These are phyloP conservation scores for Sula dactylatra DNA, from an alignment of 2,113 vertebrate species.

Conservation along the genomic window DNA sequence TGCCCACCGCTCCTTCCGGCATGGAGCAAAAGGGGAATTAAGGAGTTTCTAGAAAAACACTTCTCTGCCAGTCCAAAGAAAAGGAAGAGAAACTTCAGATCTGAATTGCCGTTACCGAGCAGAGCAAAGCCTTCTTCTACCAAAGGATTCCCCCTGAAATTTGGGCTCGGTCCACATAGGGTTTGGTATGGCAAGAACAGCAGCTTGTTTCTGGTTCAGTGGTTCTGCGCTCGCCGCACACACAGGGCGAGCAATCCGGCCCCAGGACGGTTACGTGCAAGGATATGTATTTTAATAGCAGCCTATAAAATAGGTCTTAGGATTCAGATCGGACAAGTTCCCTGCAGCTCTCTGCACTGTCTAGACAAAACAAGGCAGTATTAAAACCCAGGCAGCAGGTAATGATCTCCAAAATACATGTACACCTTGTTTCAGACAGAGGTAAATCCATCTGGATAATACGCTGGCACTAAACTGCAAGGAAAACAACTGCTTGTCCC, in stretches of 20 bases:
- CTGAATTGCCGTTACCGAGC: not conserved
- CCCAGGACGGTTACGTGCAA: not conserved
- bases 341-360: conserved; percentile 64
- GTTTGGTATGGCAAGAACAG: not conserved
- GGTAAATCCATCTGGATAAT: conserved; percentile 73
- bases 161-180: fast-evolving
- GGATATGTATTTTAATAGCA: conserved; percentile 56
- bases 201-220: not conserved
- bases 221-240: not conserved
- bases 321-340: conserved; percentile 69
- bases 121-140: not conserved
- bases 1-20: not conserved
- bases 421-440: conserved; percentile 73
- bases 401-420: conserved; percentile 67
- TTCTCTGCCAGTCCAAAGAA: conserved; percentile 17
- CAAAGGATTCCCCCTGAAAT: not conserved
- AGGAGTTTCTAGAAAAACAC: conserved; percentile 52
- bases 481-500: conserved; percentile 69
- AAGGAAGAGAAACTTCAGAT: conserved; percentile 58
- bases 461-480: conserved; percentile 58
- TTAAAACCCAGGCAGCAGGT: conserved; percentile 74
- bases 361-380: conserved; percentile 81
- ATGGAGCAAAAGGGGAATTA: conserved; percentile 34
- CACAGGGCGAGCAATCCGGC: not conserved
- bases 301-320: conserved; percentile 49